Evolutionary conservation across 2,888 invertebrate genomes (phyloP), one percentile per base, ranked within the genome.

Genomic region (Cataglyphis rosenhaueri): DNA sequence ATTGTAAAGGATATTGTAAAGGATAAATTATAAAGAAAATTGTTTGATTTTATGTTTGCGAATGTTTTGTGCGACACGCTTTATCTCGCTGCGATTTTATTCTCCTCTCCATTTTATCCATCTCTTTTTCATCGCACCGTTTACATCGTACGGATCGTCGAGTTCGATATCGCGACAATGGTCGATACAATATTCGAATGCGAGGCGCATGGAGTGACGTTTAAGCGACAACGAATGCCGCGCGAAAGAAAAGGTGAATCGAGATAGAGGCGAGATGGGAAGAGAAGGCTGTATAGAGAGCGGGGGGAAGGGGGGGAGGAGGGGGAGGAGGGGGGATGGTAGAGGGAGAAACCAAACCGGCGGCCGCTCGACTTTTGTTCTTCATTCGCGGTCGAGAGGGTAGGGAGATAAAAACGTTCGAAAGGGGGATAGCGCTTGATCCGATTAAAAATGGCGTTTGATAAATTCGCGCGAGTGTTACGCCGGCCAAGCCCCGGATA

Each of bases 101-200:
- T 71, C 70, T 71, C 32, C 25, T 55, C 57, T 38, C 25, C 12
- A 18, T 15, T 59, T 44, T 29, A 10, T 1, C 44, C 41, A 21
- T 1, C 32, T 65, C 65, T 48, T 61, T 76, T 76, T 76, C 59
- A 61, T 62, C 48, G 78, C 44, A 21, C 84, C 83, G 87, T 90
- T 91, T 91, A 87, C 89, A 90, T 88, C 79, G 89, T 82, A 84
- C 75, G 81, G 82, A 86, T 86, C 73, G 76, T 82, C 84, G 74
- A 84, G 88, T 87, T 89, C 87, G 88, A 91, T 89, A 87, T 88
- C 85, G 84, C 85, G 84, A 89, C 91, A 90, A 91, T 91, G 83
- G 84, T 64, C 75, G 82, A 81, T 81, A 76, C 87, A 84, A 83
- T 83, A 66, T 70, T 71, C 48, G 73, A 84, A 84, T 82, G 79